phyloP scores from a whole-genome alignment of 2,888 invertebrate genomes.

The Pachliopta kotzebuea region DNA sequence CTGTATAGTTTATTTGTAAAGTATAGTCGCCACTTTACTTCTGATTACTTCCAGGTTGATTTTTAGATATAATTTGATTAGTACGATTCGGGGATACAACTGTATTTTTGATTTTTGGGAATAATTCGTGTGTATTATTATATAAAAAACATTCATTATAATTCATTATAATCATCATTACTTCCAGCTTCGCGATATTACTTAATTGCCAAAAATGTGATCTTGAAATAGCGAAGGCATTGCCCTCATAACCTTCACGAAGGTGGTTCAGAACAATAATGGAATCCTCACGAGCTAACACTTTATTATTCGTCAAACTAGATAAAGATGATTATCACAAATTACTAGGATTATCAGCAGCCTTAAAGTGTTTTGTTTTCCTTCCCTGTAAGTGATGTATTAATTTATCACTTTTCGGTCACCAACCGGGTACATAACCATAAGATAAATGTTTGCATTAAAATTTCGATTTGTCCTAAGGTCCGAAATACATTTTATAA shows the following conservation, averaged over 20 bases:
- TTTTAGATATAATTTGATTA: no score
- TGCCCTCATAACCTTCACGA: constrained; percentile 1
- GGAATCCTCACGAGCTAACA: not conserved
- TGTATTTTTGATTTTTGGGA: no score
- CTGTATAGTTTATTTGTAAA: no score
- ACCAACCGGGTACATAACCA: not conserved
- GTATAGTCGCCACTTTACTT: no score
- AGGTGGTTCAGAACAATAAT: not conserved
- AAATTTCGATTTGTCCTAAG: not conserved
- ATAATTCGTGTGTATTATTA: no score
- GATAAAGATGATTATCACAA: not conserved
- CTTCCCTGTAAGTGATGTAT: not conserved
- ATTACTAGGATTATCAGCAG: not conserved
- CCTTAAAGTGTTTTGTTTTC: not conserved
- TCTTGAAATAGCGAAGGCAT: not conserved
- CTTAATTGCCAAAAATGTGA: not conserved
- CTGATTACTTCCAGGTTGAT: no score
- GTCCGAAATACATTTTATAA: not conserved
- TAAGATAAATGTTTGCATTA: not conserved
- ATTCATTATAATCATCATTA: no score
- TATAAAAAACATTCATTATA: no score
- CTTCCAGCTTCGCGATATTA: not conserved
- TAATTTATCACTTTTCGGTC: not conserved
- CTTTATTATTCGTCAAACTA: constrained; percentile 1
- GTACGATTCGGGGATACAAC: no score